A percentile compares a stretch with the other conserved stretches of the same genome.
phyloP scores from a whole-genome alignment of 1,140 invertebrate species.

The Macrobrachium nipponense region DNA sequence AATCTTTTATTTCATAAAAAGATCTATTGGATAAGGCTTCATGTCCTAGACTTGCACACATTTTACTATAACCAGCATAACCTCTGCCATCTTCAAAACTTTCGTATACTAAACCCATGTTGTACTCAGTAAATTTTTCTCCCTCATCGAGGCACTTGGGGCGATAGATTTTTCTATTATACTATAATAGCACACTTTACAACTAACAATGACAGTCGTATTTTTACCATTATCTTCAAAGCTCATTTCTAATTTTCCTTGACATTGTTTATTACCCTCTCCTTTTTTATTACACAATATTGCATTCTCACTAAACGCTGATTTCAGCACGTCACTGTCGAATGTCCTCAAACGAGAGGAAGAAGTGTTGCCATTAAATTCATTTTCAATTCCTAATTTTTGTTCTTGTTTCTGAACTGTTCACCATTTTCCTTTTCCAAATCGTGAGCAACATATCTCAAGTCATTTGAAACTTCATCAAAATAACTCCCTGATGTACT shows the following conservation, averaged over 20 bases:
- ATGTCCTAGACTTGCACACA: neutral
- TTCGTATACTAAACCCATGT: neutral
- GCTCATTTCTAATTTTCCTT: neutral
- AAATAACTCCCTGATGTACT: no score
- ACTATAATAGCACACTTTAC: neutral
- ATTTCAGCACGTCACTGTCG: no score
- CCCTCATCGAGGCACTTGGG: neutral
- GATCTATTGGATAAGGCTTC: neutral
- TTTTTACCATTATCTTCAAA: neutral
- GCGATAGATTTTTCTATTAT: neutral
- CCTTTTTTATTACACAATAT: no score
- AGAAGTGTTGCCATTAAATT: no score
- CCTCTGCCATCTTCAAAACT: conserved; percentile 1
- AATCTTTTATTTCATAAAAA: neutral
- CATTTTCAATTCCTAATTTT: no score
- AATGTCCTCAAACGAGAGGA: no score
- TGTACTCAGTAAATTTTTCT: neutral
- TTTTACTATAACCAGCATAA: neutral
- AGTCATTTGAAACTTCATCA: no score
- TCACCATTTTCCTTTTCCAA: no score
- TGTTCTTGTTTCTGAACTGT: no score
- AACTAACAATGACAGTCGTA: neutral
- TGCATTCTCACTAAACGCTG: no score
- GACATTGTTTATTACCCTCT: neutral
- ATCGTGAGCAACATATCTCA: no score